phyloP scores from a whole-genome alignment of 2,113 vertebrate genomes.

The Mustelus asterias region DNA sequence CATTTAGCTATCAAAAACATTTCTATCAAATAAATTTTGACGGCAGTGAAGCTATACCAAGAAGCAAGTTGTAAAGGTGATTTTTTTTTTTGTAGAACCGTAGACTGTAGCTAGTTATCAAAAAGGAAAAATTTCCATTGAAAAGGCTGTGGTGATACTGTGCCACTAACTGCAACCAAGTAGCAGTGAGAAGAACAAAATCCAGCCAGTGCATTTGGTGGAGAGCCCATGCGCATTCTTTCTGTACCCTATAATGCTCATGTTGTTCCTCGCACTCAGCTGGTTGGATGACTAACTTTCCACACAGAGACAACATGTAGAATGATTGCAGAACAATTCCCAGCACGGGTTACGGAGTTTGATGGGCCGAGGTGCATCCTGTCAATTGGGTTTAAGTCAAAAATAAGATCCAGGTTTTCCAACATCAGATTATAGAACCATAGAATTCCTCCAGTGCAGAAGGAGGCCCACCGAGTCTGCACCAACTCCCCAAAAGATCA shows the following conservation, averaged over 20 bases:
- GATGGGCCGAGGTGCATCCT: not conserved
- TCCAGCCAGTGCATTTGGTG: not conserved
- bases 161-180: not conserved
- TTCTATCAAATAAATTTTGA: not conserved
- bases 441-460: too few relatives aligned
- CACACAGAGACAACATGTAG: not conserved
- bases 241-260: not conserved
- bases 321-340: not conserved
- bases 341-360: not conserved
- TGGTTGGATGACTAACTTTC: not conserved
- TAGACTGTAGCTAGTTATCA: not conserved
- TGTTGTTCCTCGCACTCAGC: not conserved
- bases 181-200: not conserved
- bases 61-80: not conserved
- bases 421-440: not conserved
- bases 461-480: too few relatives aligned
- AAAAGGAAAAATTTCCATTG: not conserved
- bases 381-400: not conserved
- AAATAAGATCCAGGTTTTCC: not conserved
- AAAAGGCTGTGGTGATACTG: too few relatives aligned
- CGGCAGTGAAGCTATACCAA: not conserved
- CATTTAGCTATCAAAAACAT: not conserved
- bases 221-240: not conserved
- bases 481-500: too few relatives aligned
- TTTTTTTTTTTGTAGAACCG: not conserved